Percentiles rank a stretch among this genome's conserved stretches.
These are phyloP conservation scores for Pongo pygmaeus DNA, from an alignment of 2,113 vertebrate species.

Conservation along the genomic window DNA sequence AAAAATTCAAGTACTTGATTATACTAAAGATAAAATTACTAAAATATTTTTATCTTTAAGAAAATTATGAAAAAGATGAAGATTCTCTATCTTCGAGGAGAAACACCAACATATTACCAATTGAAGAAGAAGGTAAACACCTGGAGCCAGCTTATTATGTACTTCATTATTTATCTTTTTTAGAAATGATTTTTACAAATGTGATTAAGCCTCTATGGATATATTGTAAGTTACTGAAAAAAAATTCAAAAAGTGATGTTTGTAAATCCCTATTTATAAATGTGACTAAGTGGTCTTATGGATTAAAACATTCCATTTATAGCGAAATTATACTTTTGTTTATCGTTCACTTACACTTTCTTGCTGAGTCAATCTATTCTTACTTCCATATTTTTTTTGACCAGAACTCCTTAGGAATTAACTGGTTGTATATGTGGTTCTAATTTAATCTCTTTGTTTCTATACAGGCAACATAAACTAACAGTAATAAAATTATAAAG, in stretches of 20 bases:
- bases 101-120: constrained; percentile 71
- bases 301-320: constrained; percentile 22
- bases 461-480: not conserved
- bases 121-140: constrained; percentile 78
- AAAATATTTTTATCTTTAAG: constrained; percentile 79
- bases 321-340: not conserved
- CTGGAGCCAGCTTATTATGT: constrained; percentile 62
- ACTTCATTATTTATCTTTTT: not conserved
- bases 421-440: not conserved
- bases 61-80: constrained; percentile 78
- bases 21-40: not conserved
- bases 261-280: not conserved
- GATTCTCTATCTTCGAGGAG: constrained; percentile 65
- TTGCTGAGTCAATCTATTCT: not conserved
- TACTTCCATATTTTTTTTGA: not conserved
- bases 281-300: not conserved
- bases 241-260: not conserved
- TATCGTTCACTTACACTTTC: not conserved
- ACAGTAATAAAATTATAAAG: not conserved
- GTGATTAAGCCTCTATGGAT: not conserved
- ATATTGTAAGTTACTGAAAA: not conserved
- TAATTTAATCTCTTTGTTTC: not conserved
- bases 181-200: not conserved
- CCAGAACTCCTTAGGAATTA: not conserved
- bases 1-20: constrained; percentile 34